phyloP scores from a whole-genome alignment of 2,888 invertebrate genomes.

The Sicus ferrugineus region DNA sequence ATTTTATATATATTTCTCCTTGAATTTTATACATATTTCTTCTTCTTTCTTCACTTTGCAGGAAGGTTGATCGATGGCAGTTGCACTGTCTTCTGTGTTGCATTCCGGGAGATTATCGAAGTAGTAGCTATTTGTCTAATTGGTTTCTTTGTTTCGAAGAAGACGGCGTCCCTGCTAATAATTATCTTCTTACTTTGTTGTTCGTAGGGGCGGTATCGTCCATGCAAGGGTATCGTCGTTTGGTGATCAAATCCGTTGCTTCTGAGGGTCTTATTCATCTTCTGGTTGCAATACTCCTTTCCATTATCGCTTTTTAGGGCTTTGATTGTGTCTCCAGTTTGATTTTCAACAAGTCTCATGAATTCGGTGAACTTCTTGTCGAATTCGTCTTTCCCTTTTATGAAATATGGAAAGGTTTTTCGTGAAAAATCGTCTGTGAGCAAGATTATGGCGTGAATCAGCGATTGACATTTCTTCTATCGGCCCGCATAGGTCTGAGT shows the following conservation, averaged over 20 bases:
- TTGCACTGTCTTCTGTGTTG: not conserved
- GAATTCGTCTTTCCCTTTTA: constrained; percentile 39
- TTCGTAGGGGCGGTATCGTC: not conserved
- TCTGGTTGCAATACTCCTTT: constrained; percentile 47
- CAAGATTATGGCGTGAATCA: constrained; percentile 36
- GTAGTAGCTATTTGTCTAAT: not conserved
- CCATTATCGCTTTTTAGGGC: constrained; percentile 48
- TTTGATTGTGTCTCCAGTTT: constrained; percentile 42
- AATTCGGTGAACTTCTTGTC: constrained; percentile 18
- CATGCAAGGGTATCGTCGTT: constrained; percentile 15
- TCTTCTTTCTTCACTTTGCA: constrained; percentile 10
- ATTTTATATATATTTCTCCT: constrained; percentile 4
- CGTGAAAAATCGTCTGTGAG: constrained; percentile 40
- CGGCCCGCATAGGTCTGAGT: not conserved
- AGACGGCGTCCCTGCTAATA: not conserved
- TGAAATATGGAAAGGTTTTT: constrained; percentile 33
- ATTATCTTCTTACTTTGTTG: not conserved
- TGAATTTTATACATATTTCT: too few relatives aligned
- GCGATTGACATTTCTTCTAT: constrained; percentile 29
- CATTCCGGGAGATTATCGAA: not conserved
- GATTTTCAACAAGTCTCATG: constrained; percentile 39
- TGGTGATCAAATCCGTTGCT: constrained; percentile 44
- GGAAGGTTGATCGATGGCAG: not conserved
- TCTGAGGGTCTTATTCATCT: constrained; percentile 42
- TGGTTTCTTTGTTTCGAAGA: not conserved